phyloP scores from a whole-genome alignment of 2,888 invertebrate species.

The Drosophila nr. perissopoda region DNA sequence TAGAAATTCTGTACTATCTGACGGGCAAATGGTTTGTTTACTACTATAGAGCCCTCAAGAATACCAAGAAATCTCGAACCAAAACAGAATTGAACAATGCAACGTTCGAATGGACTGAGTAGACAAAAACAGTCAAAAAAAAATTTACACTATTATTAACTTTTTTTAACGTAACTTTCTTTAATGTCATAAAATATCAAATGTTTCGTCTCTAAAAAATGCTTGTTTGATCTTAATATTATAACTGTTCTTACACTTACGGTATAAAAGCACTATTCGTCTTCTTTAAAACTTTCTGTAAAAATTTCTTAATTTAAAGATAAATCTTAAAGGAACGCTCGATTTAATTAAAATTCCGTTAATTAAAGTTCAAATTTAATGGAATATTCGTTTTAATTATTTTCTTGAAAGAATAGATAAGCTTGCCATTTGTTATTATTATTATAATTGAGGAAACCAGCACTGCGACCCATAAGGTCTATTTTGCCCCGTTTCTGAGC shows the following conservation, averaged over 20 bases:
- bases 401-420: too few species aligned
- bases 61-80: neutral
- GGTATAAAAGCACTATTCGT: too few species aligned
- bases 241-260: neutral
- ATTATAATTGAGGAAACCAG: too few species aligned
- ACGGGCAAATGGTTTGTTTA: slow-evolving; percentile 82
- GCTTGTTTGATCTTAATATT: neutral
- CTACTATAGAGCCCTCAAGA: slow-evolving; percentile 39
- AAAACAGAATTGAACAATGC: neutral
- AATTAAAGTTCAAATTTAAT: too few species aligned
- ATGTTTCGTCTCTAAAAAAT: neutral
- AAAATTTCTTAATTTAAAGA: too few species aligned
- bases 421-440: too few species aligned
- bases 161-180: neutral
- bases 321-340: too few species aligned
- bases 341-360: too few species aligned
- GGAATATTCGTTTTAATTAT: too few species aligned
- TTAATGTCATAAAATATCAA: neutral
- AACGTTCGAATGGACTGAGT: slow-evolving; percentile 57
- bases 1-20: slow-evolving; percentile 81
- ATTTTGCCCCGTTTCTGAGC: too few species aligned
- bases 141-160: neutral
- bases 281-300: too few species aligned
- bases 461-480: too few species aligned
- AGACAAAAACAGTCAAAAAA: neutral